Percentiles rank a stretch among this genome's conserved stretches.
Conservation (phyloP, 2,888 invertebrate species). For the Phragmatobia fuliginosa region DNA sequence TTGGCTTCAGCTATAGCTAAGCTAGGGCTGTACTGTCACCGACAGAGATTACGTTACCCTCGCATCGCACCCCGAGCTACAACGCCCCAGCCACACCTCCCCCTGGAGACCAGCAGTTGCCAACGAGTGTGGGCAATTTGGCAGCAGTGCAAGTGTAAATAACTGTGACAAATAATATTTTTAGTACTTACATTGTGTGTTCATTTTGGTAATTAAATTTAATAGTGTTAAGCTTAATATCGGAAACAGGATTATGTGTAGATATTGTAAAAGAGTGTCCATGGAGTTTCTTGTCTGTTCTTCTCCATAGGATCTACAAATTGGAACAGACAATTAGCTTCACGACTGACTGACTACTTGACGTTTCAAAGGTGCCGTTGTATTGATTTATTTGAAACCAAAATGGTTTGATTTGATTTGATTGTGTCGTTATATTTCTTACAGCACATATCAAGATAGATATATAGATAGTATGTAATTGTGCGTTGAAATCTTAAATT, state of each 20-base stretch:
- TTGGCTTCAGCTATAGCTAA: constrained; percentile 18
- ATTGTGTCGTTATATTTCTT: too few species aligned
- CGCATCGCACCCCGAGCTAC: constrained; percentile 19
- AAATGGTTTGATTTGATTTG: too few species aligned
- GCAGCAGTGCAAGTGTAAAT: constrained; percentile 42
- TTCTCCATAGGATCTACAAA: too few species aligned
- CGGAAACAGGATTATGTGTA: neutral
- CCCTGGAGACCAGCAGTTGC: constrained; percentile 35
- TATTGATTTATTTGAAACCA: too few species aligned
- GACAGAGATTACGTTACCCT: constrained; percentile 44
- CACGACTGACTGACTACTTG: too few species aligned
- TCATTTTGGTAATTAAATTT: constrained; percentile 31
- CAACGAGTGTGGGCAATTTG: constrained; percentile 48
- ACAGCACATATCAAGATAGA: neutral
- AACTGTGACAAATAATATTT: constrained; percentile 47
- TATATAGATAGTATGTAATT: neutral
- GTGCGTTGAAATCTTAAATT: too few species aligned
- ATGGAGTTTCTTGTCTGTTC: too few species aligned
- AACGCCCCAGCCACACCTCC: neutral
- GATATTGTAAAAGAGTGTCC: too few species aligned
- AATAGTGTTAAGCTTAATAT: constrained; percentile 14
- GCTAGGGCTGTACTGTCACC: constrained; percentile 41
- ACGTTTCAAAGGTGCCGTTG: too few species aligned
- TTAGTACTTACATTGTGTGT: constrained; percentile 26
- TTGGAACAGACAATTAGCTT: too few species aligned